Evolutionary conservation across 2,113 vertebrate species (phyloP).

Genomic region (Ammodramus savannarum): DNA sequence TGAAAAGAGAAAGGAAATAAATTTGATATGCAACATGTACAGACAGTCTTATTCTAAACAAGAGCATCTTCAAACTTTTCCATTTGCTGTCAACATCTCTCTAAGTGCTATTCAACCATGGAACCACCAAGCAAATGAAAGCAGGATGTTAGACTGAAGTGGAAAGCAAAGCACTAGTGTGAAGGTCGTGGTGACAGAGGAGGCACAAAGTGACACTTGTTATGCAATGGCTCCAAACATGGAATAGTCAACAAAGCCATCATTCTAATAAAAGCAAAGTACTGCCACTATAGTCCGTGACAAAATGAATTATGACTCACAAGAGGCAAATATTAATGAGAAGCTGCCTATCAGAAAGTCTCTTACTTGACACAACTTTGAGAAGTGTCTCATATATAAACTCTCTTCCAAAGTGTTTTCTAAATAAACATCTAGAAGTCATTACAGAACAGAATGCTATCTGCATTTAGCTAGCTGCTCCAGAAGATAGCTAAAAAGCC

Average conservation of each 20-base stretch:
- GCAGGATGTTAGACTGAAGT: constrained; percentile 32
- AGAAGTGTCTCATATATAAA: not conserved
- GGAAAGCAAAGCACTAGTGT: constrained; percentile 13
- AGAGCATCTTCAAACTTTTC: constrained; percentile 17
- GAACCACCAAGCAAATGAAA: constrained; percentile 31
- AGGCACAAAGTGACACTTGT: not conserved
- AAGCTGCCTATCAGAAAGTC: not conserved
- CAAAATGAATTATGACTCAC: constrained; percentile 6
- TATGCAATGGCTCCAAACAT: not conserved
- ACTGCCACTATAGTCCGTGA: not conserved
- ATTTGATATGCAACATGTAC: not conserved
- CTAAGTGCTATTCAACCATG: constrained; percentile 40
- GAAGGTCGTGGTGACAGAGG: constrained; percentile 22
- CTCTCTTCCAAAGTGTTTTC: not conserved
- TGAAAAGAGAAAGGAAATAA: not conserved
- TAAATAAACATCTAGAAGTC: not conserved
- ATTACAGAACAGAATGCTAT: not conserved
- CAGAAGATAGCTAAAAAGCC: not conserved
- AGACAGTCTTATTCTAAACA: not conserved
- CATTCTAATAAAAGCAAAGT: constrained; percentile 11
- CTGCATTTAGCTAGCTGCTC: not conserved
- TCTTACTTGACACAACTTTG: not conserved
- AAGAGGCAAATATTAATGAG: constrained; percentile 24
- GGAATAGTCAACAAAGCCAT: not conserved
- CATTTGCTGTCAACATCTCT: constrained; percentile 15